Base-by-base conservation (phyloP, 2,888 invertebrate genomes). In the Caenorhabditis sinica region DNA sequence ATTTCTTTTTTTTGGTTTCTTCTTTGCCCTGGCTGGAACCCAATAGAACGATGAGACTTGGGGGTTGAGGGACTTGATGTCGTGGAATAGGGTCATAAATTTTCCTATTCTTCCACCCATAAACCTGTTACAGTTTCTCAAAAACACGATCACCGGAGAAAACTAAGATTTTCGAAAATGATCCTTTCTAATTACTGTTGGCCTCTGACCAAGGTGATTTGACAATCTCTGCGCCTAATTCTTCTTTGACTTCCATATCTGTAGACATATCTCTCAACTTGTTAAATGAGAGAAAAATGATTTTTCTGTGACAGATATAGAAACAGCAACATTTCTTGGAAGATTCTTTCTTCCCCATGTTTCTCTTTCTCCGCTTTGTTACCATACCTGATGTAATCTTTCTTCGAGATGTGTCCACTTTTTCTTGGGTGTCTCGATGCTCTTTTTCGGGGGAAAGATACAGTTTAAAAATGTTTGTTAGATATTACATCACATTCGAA, bases 401-500 rank as follows among this genome's bases (percentile, higher is more conserved):
- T 45, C 23, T 56, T 49, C 69, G 53, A 61, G 60, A 61, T 36
- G 13, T 60, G n/a, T 28, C 25, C n/a, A 8, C n/a, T 49, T 17
- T 23, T 61, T 33, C 20, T 33, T 36, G n/a, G 36, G 20, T 20
- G 23, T 61, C 20, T 20, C 40, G 25, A 30, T 65, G 65, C 65
- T 65, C 65, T 65, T 49, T 20, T 15, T 45, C 45, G 15, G 15
- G 15, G 33, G 40, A 13, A 40, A 25, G 13, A 56, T 56, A 45
- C 36, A 25, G 20, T 76, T 20, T 68, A 58, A 72, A 72, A 72
- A 72, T 72, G 40, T 79, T 71, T 56, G 51, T 15, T 58, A 51
- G 66, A 65, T 80, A 66, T 80, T 72, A 73, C 80, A 80, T 80
- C 80, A 80, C 80, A 80, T 60, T 80, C 66, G 30, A 65, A 20